Conservation (phyloP, 2,113 vertebrate species). For the Melospiza georgiana region DNA sequence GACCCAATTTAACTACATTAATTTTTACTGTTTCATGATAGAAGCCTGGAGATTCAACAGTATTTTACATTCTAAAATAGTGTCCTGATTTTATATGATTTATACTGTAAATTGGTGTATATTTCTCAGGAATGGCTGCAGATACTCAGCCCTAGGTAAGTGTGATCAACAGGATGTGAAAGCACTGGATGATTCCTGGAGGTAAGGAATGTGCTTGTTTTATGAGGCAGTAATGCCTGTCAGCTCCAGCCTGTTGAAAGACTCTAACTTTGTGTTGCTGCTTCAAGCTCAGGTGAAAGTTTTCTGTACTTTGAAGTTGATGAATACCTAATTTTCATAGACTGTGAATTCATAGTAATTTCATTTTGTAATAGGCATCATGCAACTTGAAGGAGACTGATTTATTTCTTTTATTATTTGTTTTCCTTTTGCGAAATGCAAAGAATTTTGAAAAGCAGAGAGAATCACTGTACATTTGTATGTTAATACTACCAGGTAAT, state of each 20-base stretch:
- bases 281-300: neutral
- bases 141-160: neutral
- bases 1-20: neutral
- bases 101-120: neutral
- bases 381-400: constrained; percentile 39
- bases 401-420: constrained; percentile 33
- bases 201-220: neutral
- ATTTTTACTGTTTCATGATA: neutral
- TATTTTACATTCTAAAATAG: neutral
- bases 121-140: neutral
- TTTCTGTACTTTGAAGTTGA: constrained; percentile 39
- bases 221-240: neutral
- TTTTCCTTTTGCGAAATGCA: constrained; percentile 19
- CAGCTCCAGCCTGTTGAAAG: neutral
- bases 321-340: constrained; percentile 62
- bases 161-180: neutral
- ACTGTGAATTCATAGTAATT: constrained; percentile 9
- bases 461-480: constrained; percentile 63
- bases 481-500: constrained; percentile 69
- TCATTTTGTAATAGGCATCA: neutral
- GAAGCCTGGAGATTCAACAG: neutral
- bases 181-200: neutral
- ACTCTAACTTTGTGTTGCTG: neutral
- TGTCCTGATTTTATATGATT: neutral
- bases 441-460: constrained; percentile 35